Evolutionary conservation across 2,113 vertebrate species (phyloP).

Genomic region (Tichodroma muraria): DNA sequence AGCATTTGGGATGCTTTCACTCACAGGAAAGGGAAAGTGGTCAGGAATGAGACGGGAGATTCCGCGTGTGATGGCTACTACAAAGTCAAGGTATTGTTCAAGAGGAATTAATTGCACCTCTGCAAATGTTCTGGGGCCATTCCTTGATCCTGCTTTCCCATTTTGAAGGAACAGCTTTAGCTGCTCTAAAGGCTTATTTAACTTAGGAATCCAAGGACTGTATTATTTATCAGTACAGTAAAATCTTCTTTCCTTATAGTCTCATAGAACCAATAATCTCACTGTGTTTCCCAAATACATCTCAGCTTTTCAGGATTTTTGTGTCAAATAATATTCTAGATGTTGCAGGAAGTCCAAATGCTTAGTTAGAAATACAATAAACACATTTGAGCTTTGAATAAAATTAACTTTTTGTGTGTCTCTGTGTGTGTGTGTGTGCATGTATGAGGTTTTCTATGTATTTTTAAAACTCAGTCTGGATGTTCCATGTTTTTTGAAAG

Average conservation of each 20-base stretch:
- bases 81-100: slow-evolving; percentile 77
- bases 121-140: background rate
- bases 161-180: background rate
- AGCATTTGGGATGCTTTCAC: slow-evolving; percentile 93
- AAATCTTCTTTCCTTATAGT: background rate
- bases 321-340: background rate
- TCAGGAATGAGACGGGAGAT: slow-evolving; percentile 80
- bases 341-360: background rate
- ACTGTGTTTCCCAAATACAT: background rate
- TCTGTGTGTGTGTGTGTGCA: background rate
- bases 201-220: background rate
- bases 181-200: background rate
- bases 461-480: background rate
- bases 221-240: background rate
- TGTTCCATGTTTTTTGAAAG: background rate
- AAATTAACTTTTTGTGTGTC: background rate
- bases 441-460: background rate
- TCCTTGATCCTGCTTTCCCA: background rate
- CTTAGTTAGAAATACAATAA: background rate
- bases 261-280: background rate
- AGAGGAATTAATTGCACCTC: background rate
- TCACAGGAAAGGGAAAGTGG: slow-evolving; percentile 78
- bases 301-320: background rate
- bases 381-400: background rate
- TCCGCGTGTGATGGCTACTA: slow-evolving; percentile 86